These are phyloP conservation scores for Aplidium turbinatum DNA, from an alignment of 23 tunicate species.

Conservation along the genomic window DNA sequence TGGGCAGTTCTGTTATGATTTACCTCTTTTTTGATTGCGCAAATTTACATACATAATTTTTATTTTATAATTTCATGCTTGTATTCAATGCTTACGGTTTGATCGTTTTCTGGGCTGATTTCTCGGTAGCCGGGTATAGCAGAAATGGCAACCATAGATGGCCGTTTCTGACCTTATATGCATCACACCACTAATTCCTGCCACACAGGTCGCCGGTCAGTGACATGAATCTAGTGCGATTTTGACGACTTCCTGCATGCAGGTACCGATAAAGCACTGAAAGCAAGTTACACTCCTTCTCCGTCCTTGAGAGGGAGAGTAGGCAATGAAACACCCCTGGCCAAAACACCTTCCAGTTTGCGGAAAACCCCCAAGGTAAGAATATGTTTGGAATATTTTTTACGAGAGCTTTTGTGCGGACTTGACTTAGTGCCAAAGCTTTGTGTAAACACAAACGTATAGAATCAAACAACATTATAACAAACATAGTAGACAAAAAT, in stretches of 20 bases:
- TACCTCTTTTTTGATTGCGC: not conserved
- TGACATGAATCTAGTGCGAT: not conserved
- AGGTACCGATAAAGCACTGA: constrained; percentile 71
- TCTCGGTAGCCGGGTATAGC: no score
- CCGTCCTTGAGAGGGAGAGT: constrained; percentile 38
- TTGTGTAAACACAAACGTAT: not conserved
- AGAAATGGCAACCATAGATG: no score
- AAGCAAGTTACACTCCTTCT: constrained; percentile 81
- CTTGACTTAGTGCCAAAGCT: no score
- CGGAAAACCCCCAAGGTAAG: constrained; percentile 53
- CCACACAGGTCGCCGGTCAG: not conserved
- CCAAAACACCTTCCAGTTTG: constrained; percentile 55
- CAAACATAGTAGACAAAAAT: not conserved
- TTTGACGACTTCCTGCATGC: not conserved
- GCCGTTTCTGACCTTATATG: no score
- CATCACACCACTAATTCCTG: no score
- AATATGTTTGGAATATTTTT: not conserved
- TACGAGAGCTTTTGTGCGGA: no score
- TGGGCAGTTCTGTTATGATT: not conserved
- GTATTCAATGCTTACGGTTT: no score
- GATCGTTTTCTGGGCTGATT: no score
- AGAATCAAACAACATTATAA: not conserved
- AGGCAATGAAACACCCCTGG: constrained; percentile 70
- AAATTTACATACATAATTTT: not conserved
- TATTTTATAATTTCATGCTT: no score